Conservation (phyloP, 2,888 invertebrate species). For the Thereva nobilitata region DNA sequence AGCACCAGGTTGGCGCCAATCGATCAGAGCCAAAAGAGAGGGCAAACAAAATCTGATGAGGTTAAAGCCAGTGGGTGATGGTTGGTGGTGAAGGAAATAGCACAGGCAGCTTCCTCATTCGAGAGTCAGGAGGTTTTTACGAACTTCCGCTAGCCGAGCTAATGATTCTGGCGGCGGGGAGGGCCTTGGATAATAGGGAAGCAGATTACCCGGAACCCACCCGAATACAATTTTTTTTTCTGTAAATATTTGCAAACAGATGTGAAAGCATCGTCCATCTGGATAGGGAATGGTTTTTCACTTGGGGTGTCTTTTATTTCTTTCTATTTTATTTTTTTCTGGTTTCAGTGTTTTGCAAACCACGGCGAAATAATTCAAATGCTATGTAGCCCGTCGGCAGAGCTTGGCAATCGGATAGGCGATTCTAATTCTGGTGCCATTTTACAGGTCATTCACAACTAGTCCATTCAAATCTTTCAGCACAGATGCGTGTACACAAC, state of each 20-base stretch:
- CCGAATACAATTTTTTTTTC: slow-evolving; percentile 1
- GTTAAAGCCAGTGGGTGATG: slow-evolving; percentile 9
- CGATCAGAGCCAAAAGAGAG: slow-evolving; percentile 26
- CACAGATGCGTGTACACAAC: slow-evolving; percentile 25
- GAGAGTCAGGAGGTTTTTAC: slow-evolving; percentile 18
- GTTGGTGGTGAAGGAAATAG: not conserved
- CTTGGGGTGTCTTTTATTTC: not conserved
- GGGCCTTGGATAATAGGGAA: not conserved
- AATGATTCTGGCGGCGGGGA: not conserved
- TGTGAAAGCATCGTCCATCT: slow-evolving; percentile 13
- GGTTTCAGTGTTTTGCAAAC: too few relatives aligned
- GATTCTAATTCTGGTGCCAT: too few relatives aligned
- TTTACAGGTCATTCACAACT: slow-evolving; percentile 30
- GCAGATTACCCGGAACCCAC: not conserved
- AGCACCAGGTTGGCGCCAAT: slow-evolving; percentile 38
- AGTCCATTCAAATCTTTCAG: slow-evolving; percentile 27
- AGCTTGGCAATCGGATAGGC: too few relatives aligned
- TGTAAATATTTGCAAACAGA: slow-evolving; percentile 15
- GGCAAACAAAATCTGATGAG: slow-evolving; percentile 8
- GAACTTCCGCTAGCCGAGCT: slow-evolving; percentile 10
- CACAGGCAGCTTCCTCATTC: slow-evolving; percentile 23
- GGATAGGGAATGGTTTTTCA: slow-evolving; percentile 5
- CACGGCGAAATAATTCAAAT: too few relatives aligned
- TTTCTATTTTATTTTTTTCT: too few relatives aligned
- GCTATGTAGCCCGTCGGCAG: too few relatives aligned